Evolutionary conservation across 2,113 vertebrate genomes (phyloP), one percentile per base, ranked within the genome.

Genomic region (Nerophis lumbriciformis): DNA sequence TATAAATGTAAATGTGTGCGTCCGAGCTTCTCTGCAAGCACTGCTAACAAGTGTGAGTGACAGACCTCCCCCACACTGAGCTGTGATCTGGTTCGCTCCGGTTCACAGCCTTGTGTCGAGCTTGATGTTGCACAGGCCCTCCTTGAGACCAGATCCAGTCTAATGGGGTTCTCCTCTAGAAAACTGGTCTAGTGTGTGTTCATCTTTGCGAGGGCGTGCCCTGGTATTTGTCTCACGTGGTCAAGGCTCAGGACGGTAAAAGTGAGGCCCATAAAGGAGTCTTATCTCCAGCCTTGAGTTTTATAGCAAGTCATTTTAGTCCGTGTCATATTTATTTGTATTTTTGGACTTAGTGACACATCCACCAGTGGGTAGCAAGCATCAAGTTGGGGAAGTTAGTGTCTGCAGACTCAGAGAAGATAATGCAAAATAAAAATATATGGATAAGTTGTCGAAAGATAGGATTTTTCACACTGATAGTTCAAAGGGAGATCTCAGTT

Each of bases 11-110:
- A 42, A 48, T 63, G 44, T 58, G 57, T 47, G 38, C 56, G 39
- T 14, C 42, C 39, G n/a, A 47, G 66, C 16, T 53, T 37, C 69
- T 58, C 63, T 69, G 59, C 58, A 36, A 53, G 52, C 52, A 8
- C 12, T 28, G 55, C 71, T 75, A 80, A 83, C 71, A 74, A 73
- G 61, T 56, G 69, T 76, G 69, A 76, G 63, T 76, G 77, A 82
- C 65, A 64, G 76, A 39, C 78, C 79, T 78, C 83, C 83, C 63
- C 82, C 78, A 39, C 79, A 53, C 67, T 6, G 4, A 59, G 55
- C 72, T 45, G 70, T 75, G 76, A 73, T 85, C 79, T 71, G 65
- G 76, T 80, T 77, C 71, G 62, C 69, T 83, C 82, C 59, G 51
- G 80, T 74, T 72, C 59, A 75, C 45, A 50, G 66, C 48, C 68